Base-by-base conservation (phyloP, 2,888 invertebrate genomes). In the Apotomis turbidana region DNA sequence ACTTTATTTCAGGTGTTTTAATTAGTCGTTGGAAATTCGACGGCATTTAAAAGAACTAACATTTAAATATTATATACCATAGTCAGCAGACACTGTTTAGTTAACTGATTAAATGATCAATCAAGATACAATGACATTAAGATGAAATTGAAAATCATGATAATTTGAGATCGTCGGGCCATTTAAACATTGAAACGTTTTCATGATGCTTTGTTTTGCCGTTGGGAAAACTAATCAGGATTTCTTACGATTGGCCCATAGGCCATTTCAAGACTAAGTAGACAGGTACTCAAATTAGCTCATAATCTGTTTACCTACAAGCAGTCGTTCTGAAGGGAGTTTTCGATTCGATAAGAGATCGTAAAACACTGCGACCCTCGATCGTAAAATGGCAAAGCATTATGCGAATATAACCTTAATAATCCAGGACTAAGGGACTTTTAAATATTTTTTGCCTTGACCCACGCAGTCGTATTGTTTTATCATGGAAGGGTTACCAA, bases 321-420 rank as follows among this genome's bases (percentile, higher is more conserved):
- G 82, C 82, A 85, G 87, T 88, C 86, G 85, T 87, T 85, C 82
- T 81, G 81, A 80, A 85, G 85, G 83, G 86, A 85, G 83, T 85
- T 88, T 88, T 88, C 83, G 86, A 90, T 90, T 89, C 90, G 90
- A 89, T 90, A 89, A 90, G 83, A 87, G 86, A 81, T 86, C 90
- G 88, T 92, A 91, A 90, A 91, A 88, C 87, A 87, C 88, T 89
- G 89, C 85, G 87, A 88, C 85, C 84, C 80, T 83, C 83, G 85
- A 51, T 87, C 89, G 88, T 93, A 91, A 92, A 92, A 88, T 82
- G 79, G 82, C 81, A 81, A 78, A 77, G 77, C 83, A 87, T 84
- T 83, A 86, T 79, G 84, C 87, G 80, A 91, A 86, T 87, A 79
- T 85, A 80, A 77, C 74, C 86, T 80, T 86, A 86, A 87, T 80